A percentile compares a stretch with the other conserved stretches of the same genome.
Evolutionary conservation across 2,113 vertebrate genomes (phyloP).

Genomic region (Microtus ochrogaster): DNA sequence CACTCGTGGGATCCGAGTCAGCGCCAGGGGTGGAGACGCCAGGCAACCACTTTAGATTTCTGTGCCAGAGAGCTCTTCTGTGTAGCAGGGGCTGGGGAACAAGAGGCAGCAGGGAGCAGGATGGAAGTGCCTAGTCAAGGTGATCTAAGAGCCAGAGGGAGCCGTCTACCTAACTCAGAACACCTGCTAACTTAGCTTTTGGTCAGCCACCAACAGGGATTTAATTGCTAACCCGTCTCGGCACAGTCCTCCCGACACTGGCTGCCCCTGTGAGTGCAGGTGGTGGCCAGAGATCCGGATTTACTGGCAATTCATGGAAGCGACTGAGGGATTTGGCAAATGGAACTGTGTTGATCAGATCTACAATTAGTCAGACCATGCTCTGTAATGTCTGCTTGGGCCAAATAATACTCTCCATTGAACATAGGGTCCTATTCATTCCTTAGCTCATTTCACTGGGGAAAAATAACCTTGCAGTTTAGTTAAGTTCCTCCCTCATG

Average conservation of each 20-base stretch:
- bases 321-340: constrained; percentile 32
- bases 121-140: neutral
- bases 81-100: neutral
- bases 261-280: constrained; percentile 31
- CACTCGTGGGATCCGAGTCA: neutral
- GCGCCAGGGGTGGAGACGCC: neutral
- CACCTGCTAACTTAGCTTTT: neutral
- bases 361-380: constrained; percentile 32
- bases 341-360: constrained; percentile 34
- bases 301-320: constrained; percentile 21
- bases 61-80: neutral
- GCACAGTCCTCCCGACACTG: neutral
- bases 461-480: constrained; percentile 16
- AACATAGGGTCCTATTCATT: constrained; percentile 40
- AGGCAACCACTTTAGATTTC: neutral
- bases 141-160: neutral
- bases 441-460: constrained; percentile 14
- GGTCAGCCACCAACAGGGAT: neutral
- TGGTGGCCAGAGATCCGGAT: neutral
- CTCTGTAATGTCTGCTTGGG: constrained; percentile 13
- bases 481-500: neutral
- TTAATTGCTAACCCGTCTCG: neutral
- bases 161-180: neutral
- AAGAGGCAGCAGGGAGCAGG: neutral
- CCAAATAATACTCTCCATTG: constrained; percentile 37